phyloP scores from a whole-genome alignment of 1,140 invertebrate species.

The Sinella curviseta region DNA sequence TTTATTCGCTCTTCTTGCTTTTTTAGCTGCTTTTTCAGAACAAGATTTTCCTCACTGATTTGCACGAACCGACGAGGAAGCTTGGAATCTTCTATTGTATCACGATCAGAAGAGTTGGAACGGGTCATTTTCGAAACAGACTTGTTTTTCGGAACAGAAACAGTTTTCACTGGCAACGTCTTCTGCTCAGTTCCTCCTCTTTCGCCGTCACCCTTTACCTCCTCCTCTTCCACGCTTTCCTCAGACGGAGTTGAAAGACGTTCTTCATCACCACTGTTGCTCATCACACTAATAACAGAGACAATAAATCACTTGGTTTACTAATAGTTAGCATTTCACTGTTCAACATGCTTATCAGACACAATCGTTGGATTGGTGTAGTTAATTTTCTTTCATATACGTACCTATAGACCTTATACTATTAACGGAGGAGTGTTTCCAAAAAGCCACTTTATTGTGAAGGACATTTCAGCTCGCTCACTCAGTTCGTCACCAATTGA shows the following conservation, averaged over 20 bases:
- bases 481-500: too few relatives aligned
- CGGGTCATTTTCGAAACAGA: neutral
- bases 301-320: too few relatives aligned
- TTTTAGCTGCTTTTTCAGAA: slow-evolving; percentile 20
- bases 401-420: too few relatives aligned
- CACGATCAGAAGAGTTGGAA: neutral
- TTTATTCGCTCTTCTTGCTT: slow-evolving; percentile 35
- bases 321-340: too few relatives aligned
- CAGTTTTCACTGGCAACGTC: neutral
- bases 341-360: too few relatives aligned
- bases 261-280: neutral
- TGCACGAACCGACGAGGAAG: neutral
- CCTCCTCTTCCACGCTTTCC: neutral
- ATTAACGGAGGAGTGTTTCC: too few relatives aligned
- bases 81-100: neutral
- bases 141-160: neutral
- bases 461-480: too few relatives aligned
- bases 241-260: neutral
- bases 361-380: too few relatives aligned
- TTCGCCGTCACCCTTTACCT: neutral
- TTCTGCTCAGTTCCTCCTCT: neutral
- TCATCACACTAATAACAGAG: slow-evolving; percentile 2
- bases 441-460: too few relatives aligned
- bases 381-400: too few relatives aligned
- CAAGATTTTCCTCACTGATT: slow-evolving; percentile 29